Base-by-base conservation (phyloP, 2,888 invertebrate genomes). In the Baccha elongata region DNA sequence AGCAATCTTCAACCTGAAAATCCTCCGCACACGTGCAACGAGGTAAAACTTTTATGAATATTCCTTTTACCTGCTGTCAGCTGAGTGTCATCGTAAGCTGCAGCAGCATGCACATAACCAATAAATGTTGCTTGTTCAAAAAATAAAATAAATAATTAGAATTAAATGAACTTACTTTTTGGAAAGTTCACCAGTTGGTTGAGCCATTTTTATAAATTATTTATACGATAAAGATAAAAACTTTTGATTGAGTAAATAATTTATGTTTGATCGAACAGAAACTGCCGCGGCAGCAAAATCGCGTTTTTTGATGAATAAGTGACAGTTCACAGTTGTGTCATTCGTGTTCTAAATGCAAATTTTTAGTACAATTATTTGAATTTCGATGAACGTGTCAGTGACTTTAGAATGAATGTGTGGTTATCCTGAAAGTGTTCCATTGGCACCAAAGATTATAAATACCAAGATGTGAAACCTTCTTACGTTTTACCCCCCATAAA, bases 181-280 rank as follows among this genome's bases (percentile, higher is more conserved):
- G 21, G 89, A 89, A 40, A 89, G 69, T 87, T 89, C 89, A 85
- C 87, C 87, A 73, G 87, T 86, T 85, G 87, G 86, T 78, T 87
- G 86, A 58, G 87, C 87, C 90, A 89, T 89, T 67, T 23, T 48
- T 21, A 21, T 10, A n/a, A 13, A 35, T 71, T 60, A 10, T 60
- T 35, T 17, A 44, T 23, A 19, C 29, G 0, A 19, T 5, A 1
- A 29, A 15, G 11, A 26, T n/a, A 44, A 8, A 3, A 1, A 29
- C n/a, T 26, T 23, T 35, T 23, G 29, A 13, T 1, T 60, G 29
- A 42, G 15, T 29, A 11, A 60, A 6, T 32, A 32, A 19, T 29
- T 42, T 29, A 19, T 60, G 29, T 60, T 29, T 44, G 5, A n/a
- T 17, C 21, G 17, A 13, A 60, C n/a, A 29, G 1, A 42, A 40